Evolutionary conservation across 2,797 vertebrate species (phyloP), one percentile per base, ranked within the genome.

Genomic region (Streptopelia turtur): DNA sequence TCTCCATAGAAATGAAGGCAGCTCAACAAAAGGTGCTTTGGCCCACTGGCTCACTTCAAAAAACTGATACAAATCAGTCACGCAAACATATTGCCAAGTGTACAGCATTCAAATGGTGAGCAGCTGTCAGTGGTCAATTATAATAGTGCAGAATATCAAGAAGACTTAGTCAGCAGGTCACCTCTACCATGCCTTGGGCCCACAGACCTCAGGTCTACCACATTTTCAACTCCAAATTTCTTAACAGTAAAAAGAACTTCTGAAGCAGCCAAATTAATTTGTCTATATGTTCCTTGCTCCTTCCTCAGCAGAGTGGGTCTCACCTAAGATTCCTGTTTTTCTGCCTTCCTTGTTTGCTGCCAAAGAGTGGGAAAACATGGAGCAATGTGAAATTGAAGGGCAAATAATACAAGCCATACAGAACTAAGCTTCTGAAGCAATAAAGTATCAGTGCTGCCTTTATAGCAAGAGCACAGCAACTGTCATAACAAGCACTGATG

Each of bases 41-140:
- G 16, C 30, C 56, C 72, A 80, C 7, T 1, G 31, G 7, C 17
- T 74, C 39, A 6, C 27, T 43, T 20, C n/a, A 68, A 68, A 63
- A 13, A 59, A 13, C 27, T 49, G 35, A 43, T 43, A 52, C 5
- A 28, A 78, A 53, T 9, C 3, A 9, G 41, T 41, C 0, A 0
- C 11, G 10, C 39, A 47, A 45, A 66, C 35, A 15, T 21, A 16
- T 16, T 53, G 64, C 23, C 52, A n/a, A 41, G 17, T 9, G 7
- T 27, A 61, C 37, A 37, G 37, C 27, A 18, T 31, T 80, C 35
- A 47, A 57, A 79, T 10, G 20, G 56, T 13, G 14, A 30, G 16
- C 43, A 63, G 69, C 39, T 83, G 37, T 11, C 53, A 68, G 55
- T 5, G 13, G 50, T 64, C 15, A 41, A 28, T 15, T 22, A 5